A percentile compares a stretch with the other conserved stretches of the same genome.
These are phyloP conservation scores for Mallotus villosus DNA, from an alignment of 2,797 vertebrate species.

Conservation along the genomic window DNA sequence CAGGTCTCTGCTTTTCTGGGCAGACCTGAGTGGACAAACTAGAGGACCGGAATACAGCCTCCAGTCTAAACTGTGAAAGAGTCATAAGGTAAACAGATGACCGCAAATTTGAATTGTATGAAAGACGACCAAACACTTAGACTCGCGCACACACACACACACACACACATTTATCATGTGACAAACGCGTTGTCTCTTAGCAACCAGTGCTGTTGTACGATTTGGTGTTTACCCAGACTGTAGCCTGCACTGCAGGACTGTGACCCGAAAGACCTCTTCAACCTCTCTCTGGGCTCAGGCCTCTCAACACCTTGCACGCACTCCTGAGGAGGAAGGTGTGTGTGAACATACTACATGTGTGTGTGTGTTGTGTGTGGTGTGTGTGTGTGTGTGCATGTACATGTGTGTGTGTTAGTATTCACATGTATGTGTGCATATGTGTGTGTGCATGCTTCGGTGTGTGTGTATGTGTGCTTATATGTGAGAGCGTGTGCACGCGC, in stretches of 20 bases:
- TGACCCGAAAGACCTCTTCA: conserved; percentile 43
- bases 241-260: conserved; percentile 39
- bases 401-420: no score
- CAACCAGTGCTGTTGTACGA: conserved; percentile 57
- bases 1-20: conserved; percentile 70
- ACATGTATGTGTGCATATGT: neutral
- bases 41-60: conserved; percentile 57
- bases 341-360: neutral
- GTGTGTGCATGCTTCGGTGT: neutral
- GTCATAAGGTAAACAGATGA: conserved; percentile 75
- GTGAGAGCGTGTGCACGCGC: conserved; percentile 20
- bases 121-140: neutral
- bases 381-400: neutral
- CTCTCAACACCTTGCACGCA: conserved; percentile 64
- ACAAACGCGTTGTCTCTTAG: conserved; percentile 41
- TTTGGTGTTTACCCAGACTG: conserved; percentile 28
- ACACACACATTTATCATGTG: neutral
- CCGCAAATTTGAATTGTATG: conserved; percentile 38
- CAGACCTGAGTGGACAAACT: conserved; percentile 33
- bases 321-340: conserved; percentile 58
- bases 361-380: neutral
- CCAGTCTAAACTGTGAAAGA: conserved; percentile 67
- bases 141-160: neutral
- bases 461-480: conserved; percentile 10
- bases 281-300: conserved; percentile 43